Evolutionary conservation across 2,113 vertebrate species (phyloP), one percentile per base, ranked within the genome.

Genomic region (Mesoclemmys tuberculata): DNA sequence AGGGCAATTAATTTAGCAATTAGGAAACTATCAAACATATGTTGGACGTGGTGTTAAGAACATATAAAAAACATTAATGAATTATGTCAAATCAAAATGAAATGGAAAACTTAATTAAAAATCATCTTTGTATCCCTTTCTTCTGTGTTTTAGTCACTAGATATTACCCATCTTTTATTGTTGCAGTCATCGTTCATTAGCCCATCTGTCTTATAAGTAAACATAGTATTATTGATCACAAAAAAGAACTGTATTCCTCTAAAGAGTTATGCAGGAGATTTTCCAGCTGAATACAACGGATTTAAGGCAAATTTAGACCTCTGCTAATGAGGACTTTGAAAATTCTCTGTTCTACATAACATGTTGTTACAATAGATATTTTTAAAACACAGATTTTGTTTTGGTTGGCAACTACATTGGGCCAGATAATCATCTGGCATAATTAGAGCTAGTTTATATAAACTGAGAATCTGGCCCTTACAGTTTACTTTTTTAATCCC

Each of bases 281-380:
- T 41, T 93, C 58, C 80, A 68, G 48, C 49, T 52, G 89, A 84
- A 88, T 71, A 29, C 2, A 92, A 91, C 86, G n/a, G 64, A 80
- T 21, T 10, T 41, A 13, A 68, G 71, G 64, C 38, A 41, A 93
- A 79, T 2, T 5, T 0, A 48, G n/a, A 89, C 44, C 7, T 19
- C 5, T 35, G 26, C 41, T 55, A 56, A 31, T 6, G 26, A 31
- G 87, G n/a, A 52, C n/a, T 46, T 90, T 3, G 90, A 88, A 90
- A n/a, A 29, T 0, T 19, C 5, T 12, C 38, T 38, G 10, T 71
- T 71, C n/a, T 44, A 41, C 19, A 41, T 19, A 38, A 18, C 0
- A 0, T 84, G 83, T 46, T 56, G 38, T 80, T 55, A 7, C 1
- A 56, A 29, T 16, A 51, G 61, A 24, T 26, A 35, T 0, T 2